Conservation (phyloP, 2,797 vertebrate species). For the Holocentrus rufus region DNA sequence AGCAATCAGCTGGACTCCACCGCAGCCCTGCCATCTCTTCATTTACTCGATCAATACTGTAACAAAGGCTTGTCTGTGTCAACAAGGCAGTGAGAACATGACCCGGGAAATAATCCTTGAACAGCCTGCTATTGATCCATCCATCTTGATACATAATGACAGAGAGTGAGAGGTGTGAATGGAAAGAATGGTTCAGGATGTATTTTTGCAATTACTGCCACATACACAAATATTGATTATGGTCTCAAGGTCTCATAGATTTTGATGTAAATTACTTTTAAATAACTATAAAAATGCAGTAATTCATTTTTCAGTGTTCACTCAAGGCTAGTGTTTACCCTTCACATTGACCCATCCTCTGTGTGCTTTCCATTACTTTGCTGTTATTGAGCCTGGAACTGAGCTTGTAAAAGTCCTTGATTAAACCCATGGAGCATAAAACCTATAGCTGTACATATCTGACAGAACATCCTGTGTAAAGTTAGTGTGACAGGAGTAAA, state of each 20-base stretch:
- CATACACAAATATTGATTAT: slow-evolving; percentile 52
- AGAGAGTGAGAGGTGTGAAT: slow-evolving; percentile 26
- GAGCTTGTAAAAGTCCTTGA: slow-evolving; percentile 61
- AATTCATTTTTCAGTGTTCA: slow-evolving; percentile 47
- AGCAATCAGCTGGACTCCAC: slow-evolving; percentile 31
- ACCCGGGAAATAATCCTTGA: slow-evolving; percentile 36
- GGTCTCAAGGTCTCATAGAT: slow-evolving; percentile 42
- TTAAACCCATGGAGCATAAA: slow-evolving; percentile 61
- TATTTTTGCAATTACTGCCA: slow-evolving; percentile 32
- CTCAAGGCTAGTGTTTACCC: slow-evolving; percentile 54
- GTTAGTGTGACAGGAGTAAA: slow-evolving; percentile 26
- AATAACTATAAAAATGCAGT: slow-evolving; percentile 50
- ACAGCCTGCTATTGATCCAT: slow-evolving; percentile 29
- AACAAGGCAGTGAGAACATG: slow-evolving; percentile 39
- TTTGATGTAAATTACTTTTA: slow-evolving; percentile 46
- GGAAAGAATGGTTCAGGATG: slow-evolving; percentile 19
- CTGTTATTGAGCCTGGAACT: slow-evolving; percentile 60
- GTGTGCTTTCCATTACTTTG: slow-evolving; percentile 57
- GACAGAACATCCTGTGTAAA: slow-evolving; percentile 51
- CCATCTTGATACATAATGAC: slow-evolving; percentile 13
- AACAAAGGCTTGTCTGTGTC: slow-evolving; percentile 35
- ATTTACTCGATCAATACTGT: slow-evolving; percentile 48
- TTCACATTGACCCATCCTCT: slow-evolving; percentile 43
- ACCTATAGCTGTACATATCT: slow-evolving; percentile 53
- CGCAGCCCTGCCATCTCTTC: slow-evolving; percentile 24